Evolutionary conservation across 2,888 invertebrate genomes (phyloP).

Genomic region (Macaria liturata): DNA sequence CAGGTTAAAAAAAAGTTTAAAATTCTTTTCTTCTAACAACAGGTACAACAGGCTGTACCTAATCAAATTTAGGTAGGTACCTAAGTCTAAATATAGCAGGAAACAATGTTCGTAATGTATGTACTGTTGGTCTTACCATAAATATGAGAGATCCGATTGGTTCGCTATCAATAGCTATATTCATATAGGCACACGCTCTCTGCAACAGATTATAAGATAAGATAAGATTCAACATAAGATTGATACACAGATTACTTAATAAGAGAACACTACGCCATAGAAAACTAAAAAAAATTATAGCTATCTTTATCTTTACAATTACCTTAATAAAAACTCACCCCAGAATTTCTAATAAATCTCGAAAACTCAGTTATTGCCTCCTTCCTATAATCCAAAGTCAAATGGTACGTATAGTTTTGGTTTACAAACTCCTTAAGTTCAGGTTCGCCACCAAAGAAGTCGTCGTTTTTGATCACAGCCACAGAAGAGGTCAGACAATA

Average conservation of each 20-base stretch:
- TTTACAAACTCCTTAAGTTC: slow-evolving; percentile 72
- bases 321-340: slow-evolving; percentile 50
- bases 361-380: slow-evolving; percentile 68
- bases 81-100: too few species aligned
- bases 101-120: too few species aligned
- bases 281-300: too few species aligned
- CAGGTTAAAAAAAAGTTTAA: too few species aligned
- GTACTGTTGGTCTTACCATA: slow-evolving; percentile 69
- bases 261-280: too few species aligned
- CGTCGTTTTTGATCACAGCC: slow-evolving; percentile 73
- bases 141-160: slow-evolving; percentile 81
- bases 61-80: too few species aligned
- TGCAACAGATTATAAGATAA: slow-evolving; percentile 55
- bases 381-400: slow-evolving; percentile 70
- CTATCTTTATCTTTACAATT: too few species aligned
- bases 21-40: too few species aligned
- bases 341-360: slow-evolving; percentile 64
- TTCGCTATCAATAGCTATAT: slow-evolving; percentile 70
- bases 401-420: slow-evolving; percentile 67
- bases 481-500: slow-evolving; percentile 73
- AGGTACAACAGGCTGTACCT: too few species aligned
- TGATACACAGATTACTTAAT: too few species aligned
- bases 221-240: too few species aligned
- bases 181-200: slow-evolving; percentile 82
- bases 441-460: slow-evolving; percentile 78